Evolutionary conservation across 1,140 invertebrate species (phyloP).

Genomic region (Euborellia annulipes): DNA sequence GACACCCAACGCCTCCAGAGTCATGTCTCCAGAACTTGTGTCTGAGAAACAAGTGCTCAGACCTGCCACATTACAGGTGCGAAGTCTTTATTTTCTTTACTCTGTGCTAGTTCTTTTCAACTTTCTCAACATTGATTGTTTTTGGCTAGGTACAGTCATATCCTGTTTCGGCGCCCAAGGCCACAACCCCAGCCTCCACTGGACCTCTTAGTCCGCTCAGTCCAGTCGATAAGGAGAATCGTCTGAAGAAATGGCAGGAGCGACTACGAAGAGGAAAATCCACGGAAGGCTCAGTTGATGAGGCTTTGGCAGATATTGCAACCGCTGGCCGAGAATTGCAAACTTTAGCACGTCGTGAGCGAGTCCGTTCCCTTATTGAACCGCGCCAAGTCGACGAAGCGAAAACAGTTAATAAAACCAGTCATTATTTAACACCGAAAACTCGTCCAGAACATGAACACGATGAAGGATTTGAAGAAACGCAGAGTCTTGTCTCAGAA

Average conservation of each 20-base stretch:
- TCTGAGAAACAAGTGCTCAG: conserved; percentile 33
- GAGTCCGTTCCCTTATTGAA: conserved; percentile 33
- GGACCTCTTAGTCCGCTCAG: conserved; percentile 12
- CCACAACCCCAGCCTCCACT: conserved; percentile 11
- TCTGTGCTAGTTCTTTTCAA: no score
- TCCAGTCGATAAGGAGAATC: conserved; percentile 35
- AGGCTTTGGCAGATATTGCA: conserved; percentile 26
- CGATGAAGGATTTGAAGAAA: conserved; percentile 83
- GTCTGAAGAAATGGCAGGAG: conserved; percentile 45
- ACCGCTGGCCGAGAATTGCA: conserved; percentile 30
- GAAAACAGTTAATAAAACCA: not conserved
- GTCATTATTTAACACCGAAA: not conserved
- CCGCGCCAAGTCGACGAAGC: conserved; percentile 26
- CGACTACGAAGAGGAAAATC: conserved; percentile 28
- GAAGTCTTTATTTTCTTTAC: conserved; percentile 13
- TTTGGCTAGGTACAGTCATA: conserved; percentile 23
- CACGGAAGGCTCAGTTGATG: conserved; percentile 14
- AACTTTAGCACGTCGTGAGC: conserved; percentile 24
- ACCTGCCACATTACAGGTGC: conserved; percentile 27
- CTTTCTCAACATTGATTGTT: no score
- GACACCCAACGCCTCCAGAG: conserved; percentile 19
- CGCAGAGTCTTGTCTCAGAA: conserved; percentile 68
- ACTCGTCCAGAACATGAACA: conserved; percentile 42
- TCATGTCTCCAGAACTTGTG: conserved; percentile 29
- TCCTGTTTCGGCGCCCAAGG: conserved; percentile 23